Evolutionary conservation across 1,140 invertebrate genomes (phyloP).

Genomic region (Plectrocnemia conspersa): DNA sequence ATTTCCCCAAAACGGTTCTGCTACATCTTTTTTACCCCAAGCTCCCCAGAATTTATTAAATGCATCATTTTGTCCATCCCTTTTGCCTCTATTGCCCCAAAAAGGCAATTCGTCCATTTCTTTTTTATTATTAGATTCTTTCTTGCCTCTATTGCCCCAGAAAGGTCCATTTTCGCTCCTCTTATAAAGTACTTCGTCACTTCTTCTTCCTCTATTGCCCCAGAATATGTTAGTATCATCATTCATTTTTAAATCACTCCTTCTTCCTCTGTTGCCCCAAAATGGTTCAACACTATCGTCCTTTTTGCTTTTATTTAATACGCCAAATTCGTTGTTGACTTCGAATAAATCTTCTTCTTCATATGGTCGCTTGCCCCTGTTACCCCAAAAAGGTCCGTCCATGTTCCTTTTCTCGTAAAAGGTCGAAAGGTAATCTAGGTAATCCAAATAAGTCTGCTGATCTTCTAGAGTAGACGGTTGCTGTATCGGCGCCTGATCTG

Average conservation of each 20-base stretch:
- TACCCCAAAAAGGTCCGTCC: conserved; percentile 39
- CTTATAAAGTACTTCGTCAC: conserved; percentile 28
- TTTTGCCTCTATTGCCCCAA: conserved; percentile 30
- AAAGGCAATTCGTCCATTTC: conserved; percentile 13
- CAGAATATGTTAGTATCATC: conserved; percentile 38
- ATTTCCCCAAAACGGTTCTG: conserved; percentile 29
- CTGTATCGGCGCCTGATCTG: background rate
- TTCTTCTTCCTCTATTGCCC: conserved; percentile 38
- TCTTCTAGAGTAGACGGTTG: background rate
- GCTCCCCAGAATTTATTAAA: conserved; percentile 27
- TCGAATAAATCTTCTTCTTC: conserved; percentile 26
- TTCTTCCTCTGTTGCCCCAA: conserved; percentile 29
- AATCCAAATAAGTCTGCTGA: background rate
- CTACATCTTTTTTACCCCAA: conserved; percentile 29
- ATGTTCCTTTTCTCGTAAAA: conserved; percentile 27
- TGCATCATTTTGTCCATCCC: conserved; percentile 31
- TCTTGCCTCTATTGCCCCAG: conserved; percentile 33
- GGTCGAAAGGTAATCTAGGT: conserved; percentile 5
- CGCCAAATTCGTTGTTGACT: conserved; percentile 38
- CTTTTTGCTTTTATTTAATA: conserved; percentile 37
- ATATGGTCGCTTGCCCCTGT: conserved; percentile 39
- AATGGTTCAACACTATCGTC: conserved; percentile 36
- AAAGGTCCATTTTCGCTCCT: conserved; percentile 27
- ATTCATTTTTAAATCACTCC: background rate
- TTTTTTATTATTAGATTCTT: conserved; percentile 26